Percentiles rank a stretch among this genome's conserved stretches.
phyloP scores from a whole-genome alignment of 2,888 invertebrate genomes.

The Sussaba pulchella region DNA sequence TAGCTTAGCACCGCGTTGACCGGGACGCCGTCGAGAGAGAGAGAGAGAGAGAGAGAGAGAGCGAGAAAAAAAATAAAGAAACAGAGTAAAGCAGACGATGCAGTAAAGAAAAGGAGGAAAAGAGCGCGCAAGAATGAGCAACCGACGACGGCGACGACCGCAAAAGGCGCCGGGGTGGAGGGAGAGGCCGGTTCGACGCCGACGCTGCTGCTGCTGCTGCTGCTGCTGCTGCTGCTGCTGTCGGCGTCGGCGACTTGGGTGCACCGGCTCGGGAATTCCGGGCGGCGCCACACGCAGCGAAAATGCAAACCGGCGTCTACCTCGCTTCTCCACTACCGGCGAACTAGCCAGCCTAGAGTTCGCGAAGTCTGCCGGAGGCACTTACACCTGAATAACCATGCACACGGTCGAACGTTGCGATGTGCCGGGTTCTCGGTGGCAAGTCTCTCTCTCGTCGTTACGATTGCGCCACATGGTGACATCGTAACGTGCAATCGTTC shows the following conservation, averaged over 20 bases:
- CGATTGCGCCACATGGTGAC: conserved; percentile 76
- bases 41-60: conserved; percentile 19
- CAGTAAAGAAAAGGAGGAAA: conserved; percentile 17
- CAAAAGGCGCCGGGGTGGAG: conserved; percentile 10
- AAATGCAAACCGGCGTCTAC: conserved; percentile 73
- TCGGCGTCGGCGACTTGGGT: conserved; percentile 71
- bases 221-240: too few relatives aligned
- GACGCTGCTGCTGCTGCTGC: too few relatives aligned
- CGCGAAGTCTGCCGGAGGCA: not conserved
- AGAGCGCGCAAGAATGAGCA: conserved; percentile 11
- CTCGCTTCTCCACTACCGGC: conserved; percentile 75
- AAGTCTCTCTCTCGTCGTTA: conserved; percentile 75
- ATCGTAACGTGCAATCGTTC: conserved; percentile 66
- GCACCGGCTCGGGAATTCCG: conserved; percentile 86
- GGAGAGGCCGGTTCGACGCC: too few relatives aligned
- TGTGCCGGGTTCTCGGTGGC: too few relatives aligned
- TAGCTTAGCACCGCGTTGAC: conserved; percentile 28
- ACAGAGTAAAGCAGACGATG: too few relatives aligned
- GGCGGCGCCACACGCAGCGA: conserved; percentile 85
- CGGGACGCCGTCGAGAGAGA: conserved; percentile 27
- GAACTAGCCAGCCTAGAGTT: conserved; percentile 14
- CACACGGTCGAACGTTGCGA: not conserved
- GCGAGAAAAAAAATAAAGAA: conserved; percentile 21
- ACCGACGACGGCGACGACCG: conserved; percentile 18
- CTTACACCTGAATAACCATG: conserved; percentile 18